Evolutionary conservation across 2,888 invertebrate genomes (phyloP).

Genomic region (Ametastegia equiseti): DNA sequence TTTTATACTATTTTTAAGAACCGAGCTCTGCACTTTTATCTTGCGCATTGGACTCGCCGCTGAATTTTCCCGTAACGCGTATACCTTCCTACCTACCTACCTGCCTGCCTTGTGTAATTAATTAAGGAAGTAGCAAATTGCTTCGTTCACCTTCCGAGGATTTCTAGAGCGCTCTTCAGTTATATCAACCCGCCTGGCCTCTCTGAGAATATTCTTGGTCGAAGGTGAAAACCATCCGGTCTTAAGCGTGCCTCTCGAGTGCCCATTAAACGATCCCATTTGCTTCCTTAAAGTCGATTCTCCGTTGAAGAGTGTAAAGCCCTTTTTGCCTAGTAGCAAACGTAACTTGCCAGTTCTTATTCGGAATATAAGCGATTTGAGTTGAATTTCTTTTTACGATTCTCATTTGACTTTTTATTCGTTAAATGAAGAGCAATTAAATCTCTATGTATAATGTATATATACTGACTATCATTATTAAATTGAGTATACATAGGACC

Average conservation of each 20-base stretch:
- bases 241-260: constrained; percentile 41
- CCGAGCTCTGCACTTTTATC: background rate
- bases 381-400: constrained; percentile 26
- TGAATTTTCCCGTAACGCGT: constrained; percentile 16
- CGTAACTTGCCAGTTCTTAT: constrained; percentile 9
- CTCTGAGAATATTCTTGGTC: constrained; percentile 17
- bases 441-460: no score
- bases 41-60: background rate
- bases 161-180: constrained; percentile 28
- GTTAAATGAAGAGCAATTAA: constrained; percentile 17
- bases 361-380: background rate
- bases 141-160: constrained; percentile 41
- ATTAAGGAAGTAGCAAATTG: constrained; percentile 46
- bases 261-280: constrained; percentile 45
- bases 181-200: constrained; percentile 20
- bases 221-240: constrained; percentile 46
- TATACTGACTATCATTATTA: no score
- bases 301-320: constrained; percentile 26
- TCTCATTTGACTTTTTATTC: background rate
- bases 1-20: background rate
- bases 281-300: constrained; percentile 43
- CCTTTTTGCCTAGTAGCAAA: background rate
- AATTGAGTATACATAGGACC: no score
- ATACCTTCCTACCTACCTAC: background rate
- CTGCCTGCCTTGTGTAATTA: constrained; percentile 33